Evolutionary conservation across 2,113 vertebrate species (phyloP), one percentile per base, ranked within the genome.

Genomic region (Chaetops frenatus): DNA sequence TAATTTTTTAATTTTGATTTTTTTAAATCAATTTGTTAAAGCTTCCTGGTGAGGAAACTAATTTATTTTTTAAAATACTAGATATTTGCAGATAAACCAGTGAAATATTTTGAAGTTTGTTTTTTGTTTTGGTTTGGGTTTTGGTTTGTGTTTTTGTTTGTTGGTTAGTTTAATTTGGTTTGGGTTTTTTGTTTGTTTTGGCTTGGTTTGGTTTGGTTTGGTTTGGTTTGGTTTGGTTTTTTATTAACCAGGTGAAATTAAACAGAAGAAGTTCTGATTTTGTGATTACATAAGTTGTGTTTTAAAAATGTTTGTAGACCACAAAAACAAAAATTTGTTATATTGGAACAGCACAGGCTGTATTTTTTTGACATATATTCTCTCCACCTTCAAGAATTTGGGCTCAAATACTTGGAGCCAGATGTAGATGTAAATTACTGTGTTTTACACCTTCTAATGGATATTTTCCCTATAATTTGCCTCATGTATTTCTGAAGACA

Each of bases 271-370:
- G 9, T 0, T 64, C 17, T 60, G 11, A 29, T 13, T 45, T 27
- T 57, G 9, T 53, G 7, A 19, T 79, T 38, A 11, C 2, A 8
- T 45, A 50, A 77, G 1, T 27, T 15, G 4, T 7, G 15, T 66
- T 60, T 76, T 2, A 0, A 57, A 88, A 76, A 16, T n/a, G 0
- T 6, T 4, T 33, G 3, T 11, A 31, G 16, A 50, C 8, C 20
- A n/a, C 27, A 11, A 51, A 78, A 47, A 62, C 15, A 3, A 3
- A 21, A 47, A 47, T 35, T n/a, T 5, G 2, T 1, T 80, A 2
- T 18, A 50, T 3, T 42, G 19, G 10, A 4, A 44, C 21, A 69
- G 1, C 11, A 44, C 1, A 42, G 22, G 15, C 2, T 25, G 11
- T 7, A 40, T 29, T 71, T 80, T 91, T 91, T 78, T 45, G 22